Evolutionary conservation across 2,797 vertebrate species (phyloP).

Genomic region (Gallinago nigripennis): DNA sequence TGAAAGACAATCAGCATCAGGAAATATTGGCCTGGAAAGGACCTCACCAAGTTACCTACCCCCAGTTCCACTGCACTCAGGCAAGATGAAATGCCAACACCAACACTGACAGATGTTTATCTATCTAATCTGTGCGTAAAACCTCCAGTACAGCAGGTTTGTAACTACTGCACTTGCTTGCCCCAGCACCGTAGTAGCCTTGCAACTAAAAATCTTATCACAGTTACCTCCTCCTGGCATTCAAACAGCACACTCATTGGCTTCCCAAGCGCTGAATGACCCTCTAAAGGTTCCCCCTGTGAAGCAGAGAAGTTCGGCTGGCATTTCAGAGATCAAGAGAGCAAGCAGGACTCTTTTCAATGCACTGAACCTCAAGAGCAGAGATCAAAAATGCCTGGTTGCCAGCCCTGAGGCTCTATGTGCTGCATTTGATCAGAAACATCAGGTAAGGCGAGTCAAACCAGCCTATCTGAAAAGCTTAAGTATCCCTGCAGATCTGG

Average conservation of each 20-base stretch:
- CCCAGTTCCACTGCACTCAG: background rate
- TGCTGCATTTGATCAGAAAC: background rate
- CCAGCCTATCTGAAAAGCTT: background rate
- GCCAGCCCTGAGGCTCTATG: background rate
- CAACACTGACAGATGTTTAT: background rate
- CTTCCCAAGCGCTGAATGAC: background rate
- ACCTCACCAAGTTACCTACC: background rate
- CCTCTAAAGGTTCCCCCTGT: background rate
- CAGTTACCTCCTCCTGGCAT: background rate
- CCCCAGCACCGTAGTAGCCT: background rate
- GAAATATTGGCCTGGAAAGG: background rate
- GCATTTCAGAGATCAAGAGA: background rate
- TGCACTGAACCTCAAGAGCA: background rate
- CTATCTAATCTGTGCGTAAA: background rate
- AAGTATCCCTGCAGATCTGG: background rate
- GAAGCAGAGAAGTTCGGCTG: background rate
- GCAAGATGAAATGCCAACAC: background rate
- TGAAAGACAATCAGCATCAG: background rate
- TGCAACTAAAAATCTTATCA: background rate
- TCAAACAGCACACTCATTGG: background rate
- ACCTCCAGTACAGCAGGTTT: background rate
- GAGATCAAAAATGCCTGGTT: background rate
- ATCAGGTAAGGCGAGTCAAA: background rate
- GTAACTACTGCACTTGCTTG: background rate
- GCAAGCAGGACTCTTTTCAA: background rate